A percentile compares a stretch with the other conserved stretches of the same genome.
Conservation (phyloP, 2,888 invertebrate genomes). For the Hirtodrosophila trivittata region DNA sequence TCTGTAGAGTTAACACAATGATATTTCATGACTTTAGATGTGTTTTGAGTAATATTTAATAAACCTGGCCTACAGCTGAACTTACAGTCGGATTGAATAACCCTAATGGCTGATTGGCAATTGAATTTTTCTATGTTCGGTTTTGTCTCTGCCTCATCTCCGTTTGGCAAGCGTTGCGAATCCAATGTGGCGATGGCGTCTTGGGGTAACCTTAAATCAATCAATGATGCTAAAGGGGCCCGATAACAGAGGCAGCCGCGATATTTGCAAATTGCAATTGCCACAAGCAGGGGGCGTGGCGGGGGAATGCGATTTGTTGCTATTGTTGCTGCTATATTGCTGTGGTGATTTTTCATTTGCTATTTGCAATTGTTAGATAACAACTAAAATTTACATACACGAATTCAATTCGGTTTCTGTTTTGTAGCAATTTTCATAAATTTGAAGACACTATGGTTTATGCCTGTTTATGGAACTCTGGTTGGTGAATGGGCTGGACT, state of each 20-base stretch:
- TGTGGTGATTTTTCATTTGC: slow-evolving; percentile 55
- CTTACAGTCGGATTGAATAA: slow-evolving; percentile 17
- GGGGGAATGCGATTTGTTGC: slow-evolving; percentile 26
- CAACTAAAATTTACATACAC: slow-evolving; percentile 31
- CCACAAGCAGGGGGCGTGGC: not conserved
- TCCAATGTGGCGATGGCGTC: slow-evolving; percentile 53
- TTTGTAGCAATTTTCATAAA: slow-evolving; percentile 8
- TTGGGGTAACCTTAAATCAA: slow-evolving; percentile 79
- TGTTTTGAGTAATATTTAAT: slow-evolving; percentile 1
- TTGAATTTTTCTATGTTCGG: slow-evolving; percentile 25
- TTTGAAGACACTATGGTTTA: slow-evolving; percentile 1
- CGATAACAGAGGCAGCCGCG: slow-evolving; percentile 60
- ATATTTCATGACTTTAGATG: no score
- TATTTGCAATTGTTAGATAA: slow-evolving; percentile 75
- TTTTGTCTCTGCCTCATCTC: slow-evolving; percentile 27
- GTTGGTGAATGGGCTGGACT: not conserved
- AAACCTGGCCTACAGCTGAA: not conserved
- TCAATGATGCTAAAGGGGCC: slow-evolving; percentile 61
- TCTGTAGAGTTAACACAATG: not conserved
- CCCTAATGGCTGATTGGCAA: slow-evolving; percentile 42
- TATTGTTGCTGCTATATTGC: slow-evolving; percentile 27
- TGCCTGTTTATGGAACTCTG: slow-evolving; percentile 3
- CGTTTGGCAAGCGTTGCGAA: slow-evolving; percentile 61
- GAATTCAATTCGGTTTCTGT: not conserved
- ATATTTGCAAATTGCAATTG: slow-evolving; percentile 29